Evolutionary conservation across 2,797 vertebrate species (phyloP).

Genomic region (Acanthornis magna): DNA sequence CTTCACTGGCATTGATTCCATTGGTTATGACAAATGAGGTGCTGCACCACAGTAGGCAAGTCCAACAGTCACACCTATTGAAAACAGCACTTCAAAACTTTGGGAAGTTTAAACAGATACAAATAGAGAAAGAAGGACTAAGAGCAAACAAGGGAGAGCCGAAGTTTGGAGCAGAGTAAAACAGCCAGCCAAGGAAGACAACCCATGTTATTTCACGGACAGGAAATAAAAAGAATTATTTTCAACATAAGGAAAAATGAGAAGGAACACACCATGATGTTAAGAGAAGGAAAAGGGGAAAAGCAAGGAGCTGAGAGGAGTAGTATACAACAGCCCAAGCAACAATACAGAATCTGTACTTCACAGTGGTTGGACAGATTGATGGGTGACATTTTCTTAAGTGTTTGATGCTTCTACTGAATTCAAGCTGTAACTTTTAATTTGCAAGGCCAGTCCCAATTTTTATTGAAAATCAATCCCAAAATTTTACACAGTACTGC

Average conservation of each 20-base stretch:
- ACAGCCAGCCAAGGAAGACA: constrained; percentile 28
- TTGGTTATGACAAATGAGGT: not conserved
- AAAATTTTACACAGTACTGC: not conserved
- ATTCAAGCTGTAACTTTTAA: not conserved
- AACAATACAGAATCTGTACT: not conserved
- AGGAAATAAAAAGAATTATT: not conserved
- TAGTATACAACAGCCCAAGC: not conserved
- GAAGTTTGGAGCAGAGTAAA: not conserved
- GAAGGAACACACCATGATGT: not conserved
- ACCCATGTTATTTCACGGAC: not conserved
- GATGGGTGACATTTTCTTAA: not conserved
- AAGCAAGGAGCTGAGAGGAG: not conserved
- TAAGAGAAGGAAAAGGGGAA: not conserved
- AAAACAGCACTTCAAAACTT: constrained; percentile 1
- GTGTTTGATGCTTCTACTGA: not conserved
- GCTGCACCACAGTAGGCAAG: not conserved
- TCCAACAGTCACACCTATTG: constrained; percentile 11
- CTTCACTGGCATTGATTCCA: not conserved
- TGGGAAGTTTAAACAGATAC: constrained; percentile 13
- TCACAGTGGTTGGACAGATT: not conserved
- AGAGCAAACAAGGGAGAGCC: not conserved
- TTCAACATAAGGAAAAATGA: not conserved
- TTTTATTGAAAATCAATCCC: not conserved
- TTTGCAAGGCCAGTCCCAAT: not conserved
- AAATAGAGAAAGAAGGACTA: not conserved